Evolutionary conservation across 2,797 vertebrate genomes (phyloP).

Genomic region (Falco cherrug): DNA sequence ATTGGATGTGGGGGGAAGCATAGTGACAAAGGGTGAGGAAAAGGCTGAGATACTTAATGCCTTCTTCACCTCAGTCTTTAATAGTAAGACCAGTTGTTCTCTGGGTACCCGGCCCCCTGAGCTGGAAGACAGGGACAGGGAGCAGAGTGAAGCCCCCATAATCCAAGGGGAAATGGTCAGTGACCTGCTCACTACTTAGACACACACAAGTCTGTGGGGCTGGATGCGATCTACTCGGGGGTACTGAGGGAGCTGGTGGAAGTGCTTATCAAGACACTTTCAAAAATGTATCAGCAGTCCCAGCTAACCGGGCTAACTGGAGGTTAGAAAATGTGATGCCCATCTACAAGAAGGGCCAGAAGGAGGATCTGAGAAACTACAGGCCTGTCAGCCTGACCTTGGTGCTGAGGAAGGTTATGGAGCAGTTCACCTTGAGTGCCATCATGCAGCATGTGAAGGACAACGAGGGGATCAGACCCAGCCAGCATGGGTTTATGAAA

Average conservation of each 20-base stretch:
- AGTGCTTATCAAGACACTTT: background rate
- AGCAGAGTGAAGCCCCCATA: background rate
- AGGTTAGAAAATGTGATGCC: background rate
- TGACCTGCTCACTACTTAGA: background rate
- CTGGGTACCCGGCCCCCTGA: background rate
- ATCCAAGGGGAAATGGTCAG: background rate
- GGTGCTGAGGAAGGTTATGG: too few relatives aligned
- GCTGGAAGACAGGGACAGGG: background rate
- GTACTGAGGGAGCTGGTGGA: background rate
- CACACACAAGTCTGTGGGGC: background rate
- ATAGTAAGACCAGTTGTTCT: background rate
- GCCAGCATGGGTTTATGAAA: too few relatives aligned
- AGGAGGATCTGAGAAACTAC: background rate
- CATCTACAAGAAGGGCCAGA: background rate
- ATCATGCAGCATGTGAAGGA: too few relatives aligned
- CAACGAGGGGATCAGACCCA: too few relatives aligned
- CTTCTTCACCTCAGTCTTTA: background rate
- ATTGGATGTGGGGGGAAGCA: background rate
- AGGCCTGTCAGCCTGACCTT: background rate
- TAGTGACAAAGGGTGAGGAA: background rate
- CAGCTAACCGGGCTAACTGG: background rate
- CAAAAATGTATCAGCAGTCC: background rate
- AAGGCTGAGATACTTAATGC: background rate
- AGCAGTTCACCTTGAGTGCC: too few relatives aligned
- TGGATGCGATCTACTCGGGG: background rate